Conservation (phyloP, 2,113 vertebrate species). For the Hippocampus mohnikei region DNA sequence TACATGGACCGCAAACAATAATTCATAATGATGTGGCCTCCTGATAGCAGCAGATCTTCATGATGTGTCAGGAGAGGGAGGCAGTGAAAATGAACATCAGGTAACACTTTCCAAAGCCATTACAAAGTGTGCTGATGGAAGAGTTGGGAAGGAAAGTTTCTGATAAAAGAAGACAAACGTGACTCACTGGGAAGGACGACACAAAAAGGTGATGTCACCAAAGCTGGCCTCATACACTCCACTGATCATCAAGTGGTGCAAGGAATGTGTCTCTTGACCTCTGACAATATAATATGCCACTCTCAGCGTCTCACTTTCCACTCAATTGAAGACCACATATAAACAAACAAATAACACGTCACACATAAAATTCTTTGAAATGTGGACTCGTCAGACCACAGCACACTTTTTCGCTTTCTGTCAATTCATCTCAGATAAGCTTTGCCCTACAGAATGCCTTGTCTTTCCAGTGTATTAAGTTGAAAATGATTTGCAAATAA, state of each 20-base stretch:
- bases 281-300: no score
- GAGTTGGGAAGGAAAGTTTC: conserved; percentile 79
- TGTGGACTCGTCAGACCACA: no score
- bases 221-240: neutral
- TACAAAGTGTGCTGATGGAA: conserved; percentile 75
- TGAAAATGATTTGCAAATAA: no score
- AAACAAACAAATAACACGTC: no score
- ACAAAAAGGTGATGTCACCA: conserved; percentile 72
- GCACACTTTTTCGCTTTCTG: no score
- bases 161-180: conserved; percentile 51
- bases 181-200: conserved; percentile 79
- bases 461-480: no score
- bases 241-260: neutral
- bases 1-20: conserved; percentile 98
- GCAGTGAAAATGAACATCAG: conserved; percentile 98
- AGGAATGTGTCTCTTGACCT: neutral
- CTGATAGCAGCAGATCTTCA: conserved; percentile 92
- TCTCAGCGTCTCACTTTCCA: neutral
- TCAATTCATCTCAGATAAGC: no score
- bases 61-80: conserved; percentile 81
- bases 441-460: no score
- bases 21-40: conserved; percentile 97
- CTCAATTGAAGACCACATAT: no score
- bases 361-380: no score
- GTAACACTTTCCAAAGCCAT: conserved; percentile 99